These are phyloP conservation scores for Pinctada fucata DNA, from an alignment of 2,888 invertebrate species.

Conservation along the genomic window DNA sequence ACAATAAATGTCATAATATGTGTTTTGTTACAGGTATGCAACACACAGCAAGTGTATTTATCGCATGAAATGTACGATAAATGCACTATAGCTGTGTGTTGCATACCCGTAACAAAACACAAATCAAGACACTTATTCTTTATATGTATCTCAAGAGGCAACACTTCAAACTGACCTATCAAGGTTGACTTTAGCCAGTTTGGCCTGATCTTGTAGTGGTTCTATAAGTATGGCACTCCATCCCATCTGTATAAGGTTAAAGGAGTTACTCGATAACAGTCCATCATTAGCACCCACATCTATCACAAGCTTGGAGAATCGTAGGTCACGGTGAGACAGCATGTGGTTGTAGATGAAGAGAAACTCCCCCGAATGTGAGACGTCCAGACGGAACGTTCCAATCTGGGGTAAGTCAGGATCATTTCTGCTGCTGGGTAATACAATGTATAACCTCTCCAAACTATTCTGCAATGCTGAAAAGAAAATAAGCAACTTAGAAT, in stretches of 20 bases:
- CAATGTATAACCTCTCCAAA: constrained; percentile 57
- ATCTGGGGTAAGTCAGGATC: constrained; percentile 12
- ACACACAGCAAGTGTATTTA: no score
- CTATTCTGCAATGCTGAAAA: constrained; percentile 55
- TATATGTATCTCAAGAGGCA: no score
- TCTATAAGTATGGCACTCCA: constrained; percentile 71
- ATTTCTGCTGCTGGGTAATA: constrained; percentile 10
- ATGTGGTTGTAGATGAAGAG: constrained; percentile 58
- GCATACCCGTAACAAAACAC: no score
- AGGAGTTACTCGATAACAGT: constrained; percentile 67
- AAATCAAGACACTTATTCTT: no score
- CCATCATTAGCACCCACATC: constrained; percentile 72
- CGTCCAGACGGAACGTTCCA: constrained; percentile 57
- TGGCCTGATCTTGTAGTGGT: constrained; percentile 57
- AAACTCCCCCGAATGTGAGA: constrained; percentile 64
- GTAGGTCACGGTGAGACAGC: constrained; percentile 39
- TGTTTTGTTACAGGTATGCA: no score
- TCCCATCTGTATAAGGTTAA: constrained; percentile 68
- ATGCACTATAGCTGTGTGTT: no score
- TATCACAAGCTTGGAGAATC: constrained; percentile 54
- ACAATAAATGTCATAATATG: no score
- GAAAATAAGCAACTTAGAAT: no score
- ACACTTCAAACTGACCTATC: constrained; percentile 42
- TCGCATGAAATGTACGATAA: no score
- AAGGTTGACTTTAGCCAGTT: constrained; percentile 56